Evolutionary conservation across 2,113 vertebrate genomes (phyloP).

Genomic region (Pluvianellus socialis): DNA sequence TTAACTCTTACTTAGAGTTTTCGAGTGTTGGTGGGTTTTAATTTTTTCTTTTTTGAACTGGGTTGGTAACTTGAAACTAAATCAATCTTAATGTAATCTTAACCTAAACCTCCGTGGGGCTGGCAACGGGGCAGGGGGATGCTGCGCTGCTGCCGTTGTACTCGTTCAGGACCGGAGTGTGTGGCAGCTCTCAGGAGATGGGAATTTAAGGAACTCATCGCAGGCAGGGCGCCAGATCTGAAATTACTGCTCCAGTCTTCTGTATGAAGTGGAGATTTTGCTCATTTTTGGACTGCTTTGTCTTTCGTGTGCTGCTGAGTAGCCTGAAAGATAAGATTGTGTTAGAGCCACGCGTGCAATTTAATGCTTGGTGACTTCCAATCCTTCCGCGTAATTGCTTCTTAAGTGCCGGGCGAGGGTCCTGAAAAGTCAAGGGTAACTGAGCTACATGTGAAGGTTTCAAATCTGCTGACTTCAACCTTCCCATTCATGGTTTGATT

Average conservation of each 20-base stretch:
- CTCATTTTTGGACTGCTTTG: constrained; percentile 45
- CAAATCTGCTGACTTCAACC: not conserved
- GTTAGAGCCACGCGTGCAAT: not conserved
- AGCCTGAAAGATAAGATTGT: not conserved
- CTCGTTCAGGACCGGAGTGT: not conserved
- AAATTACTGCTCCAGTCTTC: constrained; percentile 15
- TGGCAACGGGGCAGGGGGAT: not conserved
- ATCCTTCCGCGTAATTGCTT: not conserved
- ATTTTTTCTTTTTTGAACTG: not conserved
- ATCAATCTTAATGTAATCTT: not conserved
- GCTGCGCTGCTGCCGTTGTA: not conserved
- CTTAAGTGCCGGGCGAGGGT: not conserved
- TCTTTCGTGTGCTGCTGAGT: not conserved
- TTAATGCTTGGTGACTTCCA: not conserved
- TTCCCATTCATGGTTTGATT: not conserved
- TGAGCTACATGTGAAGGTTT: not conserved
- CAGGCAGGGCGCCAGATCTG: not conserved
- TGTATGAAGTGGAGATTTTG: not conserved
- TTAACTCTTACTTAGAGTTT: not conserved
- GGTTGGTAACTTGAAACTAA: not conserved
- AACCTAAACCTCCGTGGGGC: rapidly evolving
- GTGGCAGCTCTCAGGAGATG: constrained; percentile 5
- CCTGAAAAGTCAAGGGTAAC: not conserved
- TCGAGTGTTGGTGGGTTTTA: not conserved
- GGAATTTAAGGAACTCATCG: not conserved